Evolutionary conservation across 2,888 invertebrate species (phyloP), one percentile per base, ranked within the genome.

Genomic region (Odiellus spinosus): DNA sequence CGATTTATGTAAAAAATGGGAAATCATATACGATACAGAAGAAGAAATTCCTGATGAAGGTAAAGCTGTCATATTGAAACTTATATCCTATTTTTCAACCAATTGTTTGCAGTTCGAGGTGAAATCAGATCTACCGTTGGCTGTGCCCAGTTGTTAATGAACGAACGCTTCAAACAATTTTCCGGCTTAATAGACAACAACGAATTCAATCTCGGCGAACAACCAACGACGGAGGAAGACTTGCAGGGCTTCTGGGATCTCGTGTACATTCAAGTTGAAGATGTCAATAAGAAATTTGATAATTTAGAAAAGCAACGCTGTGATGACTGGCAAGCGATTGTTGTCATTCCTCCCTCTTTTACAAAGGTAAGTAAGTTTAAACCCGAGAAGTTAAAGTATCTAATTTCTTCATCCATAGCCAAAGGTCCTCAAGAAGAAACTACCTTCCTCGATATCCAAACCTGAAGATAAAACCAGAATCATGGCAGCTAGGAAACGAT

Each of bases 171-270:
- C 49, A 62, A 62, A 47, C 69, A 69, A 58, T 69, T 69, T 55
- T 48, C 48, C 42, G 64, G 64, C 6, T 58, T 69, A 14, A 62
- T 70, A 34, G 66, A 68, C 51, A 60, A 65, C 54, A 68, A 67
- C 54, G 67, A 68, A 55, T 62, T 62, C 44, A 58, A 60, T 14
- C 56, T 55, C 12, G 67, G 68, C 2, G 65, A 65, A 49, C 65
- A 67, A 45, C 60, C 61, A 50, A 64, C 63, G 2, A 65, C 63
- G 6, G 60, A 60, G 40, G 56, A 59, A 12, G 70, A 70, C 54
- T 57, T 70, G 3, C 64, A 67, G 48, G 70, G 70, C 17, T 70
- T 69, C 58, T 69, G 69, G 69, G 70, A 70, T 43, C 67, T 69
- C 67, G 59, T 69, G 32, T 65, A 63, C 53, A 62, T 60, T 48